These are phyloP conservation scores for Acrobasis suavella DNA, from an alignment of 2,888 invertebrate species.

Conservation along the genomic window DNA sequence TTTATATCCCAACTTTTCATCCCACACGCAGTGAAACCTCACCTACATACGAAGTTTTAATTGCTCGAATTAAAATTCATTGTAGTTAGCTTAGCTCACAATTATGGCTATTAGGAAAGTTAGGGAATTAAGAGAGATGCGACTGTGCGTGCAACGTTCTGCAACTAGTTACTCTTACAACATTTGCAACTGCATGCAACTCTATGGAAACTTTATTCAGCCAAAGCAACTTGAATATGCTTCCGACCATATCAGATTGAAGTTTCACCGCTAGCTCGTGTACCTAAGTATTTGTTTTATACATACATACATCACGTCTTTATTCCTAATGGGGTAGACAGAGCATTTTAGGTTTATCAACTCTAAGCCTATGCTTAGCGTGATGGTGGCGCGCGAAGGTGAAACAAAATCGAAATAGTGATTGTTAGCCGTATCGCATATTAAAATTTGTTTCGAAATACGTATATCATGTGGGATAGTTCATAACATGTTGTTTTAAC, in stretches of 20 bases:
- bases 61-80: slow-evolving; percentile 21
- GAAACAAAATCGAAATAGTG: too few species aligned
- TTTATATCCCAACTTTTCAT: background rate
- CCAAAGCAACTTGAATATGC: slow-evolving; percentile 25
- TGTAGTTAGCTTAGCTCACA: slow-evolving; percentile 23
- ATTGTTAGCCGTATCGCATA: too few species aligned
- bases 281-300: background rate
- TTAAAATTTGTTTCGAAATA: background rate
- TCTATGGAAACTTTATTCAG: slow-evolving; percentile 23
- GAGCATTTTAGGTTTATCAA: too few species aligned
- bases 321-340: too few species aligned
- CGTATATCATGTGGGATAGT: background rate
- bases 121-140: slow-evolving; percentile 24
- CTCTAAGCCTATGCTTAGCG: too few species aligned
- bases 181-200: slow-evolving; percentile 2
- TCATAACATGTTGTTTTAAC: background rate
- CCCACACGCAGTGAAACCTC: slow-evolving; percentile 11
- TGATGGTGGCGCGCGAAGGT: too few species aligned
- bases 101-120: slow-evolving; percentile 28
- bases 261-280: slow-evolving; percentile 33
- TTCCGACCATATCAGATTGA: slow-evolving; percentile 31
- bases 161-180: slow-evolving; percentile 10
- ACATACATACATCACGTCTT: too few species aligned
- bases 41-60: slow-evolving; percentile 13
- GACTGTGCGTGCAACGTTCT: slow-evolving; percentile 24